Percentiles rank a stretch among this genome's conserved stretches.
phyloP scores from a whole-genome alignment of 2,888 invertebrate genomes.

The Metellina segmentata region DNA sequence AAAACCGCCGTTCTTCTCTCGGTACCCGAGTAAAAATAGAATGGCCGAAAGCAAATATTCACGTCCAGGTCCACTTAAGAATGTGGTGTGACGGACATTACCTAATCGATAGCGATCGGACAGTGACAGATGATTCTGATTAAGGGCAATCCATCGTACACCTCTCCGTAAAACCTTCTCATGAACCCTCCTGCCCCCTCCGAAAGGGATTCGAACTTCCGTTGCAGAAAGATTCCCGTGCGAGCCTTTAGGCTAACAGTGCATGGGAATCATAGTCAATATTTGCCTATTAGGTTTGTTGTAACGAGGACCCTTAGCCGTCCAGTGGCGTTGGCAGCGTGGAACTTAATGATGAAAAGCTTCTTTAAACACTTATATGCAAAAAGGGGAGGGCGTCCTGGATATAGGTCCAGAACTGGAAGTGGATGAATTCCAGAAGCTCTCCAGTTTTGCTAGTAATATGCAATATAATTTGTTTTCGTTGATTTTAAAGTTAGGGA shows the following conservation, averaged over 20 bases:
- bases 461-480: too few relatives aligned
- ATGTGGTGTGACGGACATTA: slow-evolving; percentile 60
- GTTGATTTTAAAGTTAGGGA: too few relatives aligned
- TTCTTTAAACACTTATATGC: background rate
- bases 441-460: too few relatives aligned
- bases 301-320: slow-evolving; percentile 41
- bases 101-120: slow-evolving; percentile 67
- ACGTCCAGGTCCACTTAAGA: slow-evolving; percentile 44
- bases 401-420: too few relatives aligned
- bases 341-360: slow-evolving; percentile 36
- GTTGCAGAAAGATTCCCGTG: background rate
- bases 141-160: slow-evolving; percentile 74
- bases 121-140: slow-evolving; percentile 76
- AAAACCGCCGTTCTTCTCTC: too few relatives aligned
- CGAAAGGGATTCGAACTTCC: background rate
- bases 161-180: slow-evolving; percentile 13
- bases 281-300: slow-evolving; percentile 70
- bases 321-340: slow-evolving; percentile 20
- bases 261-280: slow-evolving; percentile 32
- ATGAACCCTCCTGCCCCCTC: background rate
- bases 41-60: background rate
- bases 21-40: background rate
- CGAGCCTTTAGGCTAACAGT: slow-evolving; percentile 67
- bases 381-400: background rate
- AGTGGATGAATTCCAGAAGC: too few relatives aligned